phyloP scores from a whole-genome alignment of 2,888 invertebrate species.

The Acanthosepion lycidas region DNA sequence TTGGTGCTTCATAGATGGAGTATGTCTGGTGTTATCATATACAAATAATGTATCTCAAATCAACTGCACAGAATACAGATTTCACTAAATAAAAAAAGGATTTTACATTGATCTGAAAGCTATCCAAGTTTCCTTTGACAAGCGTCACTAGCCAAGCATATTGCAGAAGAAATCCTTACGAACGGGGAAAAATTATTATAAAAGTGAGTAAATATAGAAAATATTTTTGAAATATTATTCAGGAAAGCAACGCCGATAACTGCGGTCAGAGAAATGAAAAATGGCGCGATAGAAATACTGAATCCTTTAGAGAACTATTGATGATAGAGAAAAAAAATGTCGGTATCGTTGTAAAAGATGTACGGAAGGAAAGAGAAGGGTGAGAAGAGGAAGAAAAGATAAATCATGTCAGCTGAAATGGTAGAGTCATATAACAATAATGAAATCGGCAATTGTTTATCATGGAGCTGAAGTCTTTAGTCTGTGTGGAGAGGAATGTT shows the following conservation, averaged over 20 bases:
- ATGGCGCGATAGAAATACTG: background rate
- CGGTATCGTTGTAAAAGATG: background rate
- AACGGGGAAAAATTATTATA: no score
- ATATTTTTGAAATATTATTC: no score
- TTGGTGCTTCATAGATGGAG: no score
- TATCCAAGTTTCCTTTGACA: no score
- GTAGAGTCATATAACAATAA: slow-evolving; percentile 2
- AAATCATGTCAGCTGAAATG: background rate
- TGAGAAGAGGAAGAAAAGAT: background rate
- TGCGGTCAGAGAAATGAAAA: background rate
- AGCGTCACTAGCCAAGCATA: no score
- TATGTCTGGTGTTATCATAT: no score
- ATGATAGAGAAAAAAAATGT: background rate
- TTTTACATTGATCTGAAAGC: no score
- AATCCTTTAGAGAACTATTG: background rate
- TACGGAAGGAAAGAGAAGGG: background rate
- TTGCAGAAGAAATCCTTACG: no score
- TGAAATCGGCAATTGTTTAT: background rate
- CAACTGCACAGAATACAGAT: background rate
- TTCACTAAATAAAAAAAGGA: no score
- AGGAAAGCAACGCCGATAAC: background rate
- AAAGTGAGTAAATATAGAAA: no score
- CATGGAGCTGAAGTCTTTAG: background rate
- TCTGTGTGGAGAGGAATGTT: background rate
- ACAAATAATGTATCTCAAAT: no score